Evolutionary conservation across 2,113 vertebrate species (phyloP), one percentile per base, ranked within the genome.

Genomic region (Catharus bicknelli): DNA sequence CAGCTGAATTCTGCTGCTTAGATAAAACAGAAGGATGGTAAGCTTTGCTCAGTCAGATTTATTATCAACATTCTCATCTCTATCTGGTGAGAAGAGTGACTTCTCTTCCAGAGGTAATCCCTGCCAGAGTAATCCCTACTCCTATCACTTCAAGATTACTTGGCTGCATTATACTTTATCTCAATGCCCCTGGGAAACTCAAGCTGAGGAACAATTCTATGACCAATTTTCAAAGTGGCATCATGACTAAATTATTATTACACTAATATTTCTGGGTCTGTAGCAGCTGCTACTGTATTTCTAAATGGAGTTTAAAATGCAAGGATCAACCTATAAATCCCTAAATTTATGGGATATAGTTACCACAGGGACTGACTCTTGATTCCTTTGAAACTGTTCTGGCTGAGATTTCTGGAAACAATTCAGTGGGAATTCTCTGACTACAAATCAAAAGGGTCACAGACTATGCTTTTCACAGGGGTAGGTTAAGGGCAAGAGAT

Each of bases 271-370:
- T 88, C 59, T 91, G 47, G 10, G 29, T 70, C 51, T 90, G 30
- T 43, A 88, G 72, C 51, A 95, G 55, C 73, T 94, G 79, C 76
- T 53, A 18, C 53, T 86, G 48, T 30, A 43, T 90, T 93, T 94
- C 30, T 86, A 93, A 91, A 88, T 70, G 26, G 68, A 83, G 29
- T 92, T 95, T 83, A 88, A 95, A 95, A 95, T 78, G 48, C 64
- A 63, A 59, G 76, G 76, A 94, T 95, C 68, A 95, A 42, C 57
- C 26, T 67, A 61, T 68, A 92, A 92, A 94, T 77, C 88, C 77
- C 53, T 68, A 86, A 62, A 91, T 94, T 90, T 95, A 93, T 81
- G 42, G 15, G 40, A 61, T 93, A 45, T 78, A 25, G 51, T 67
- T 94, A 92, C 36, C 30, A 83, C 21, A 92, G 27, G 73, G 40